These are phyloP conservation scores for Polyommatus iphigenia DNA, from an alignment of 2,888 invertebrate genomes.

Conservation along the genomic window DNA sequence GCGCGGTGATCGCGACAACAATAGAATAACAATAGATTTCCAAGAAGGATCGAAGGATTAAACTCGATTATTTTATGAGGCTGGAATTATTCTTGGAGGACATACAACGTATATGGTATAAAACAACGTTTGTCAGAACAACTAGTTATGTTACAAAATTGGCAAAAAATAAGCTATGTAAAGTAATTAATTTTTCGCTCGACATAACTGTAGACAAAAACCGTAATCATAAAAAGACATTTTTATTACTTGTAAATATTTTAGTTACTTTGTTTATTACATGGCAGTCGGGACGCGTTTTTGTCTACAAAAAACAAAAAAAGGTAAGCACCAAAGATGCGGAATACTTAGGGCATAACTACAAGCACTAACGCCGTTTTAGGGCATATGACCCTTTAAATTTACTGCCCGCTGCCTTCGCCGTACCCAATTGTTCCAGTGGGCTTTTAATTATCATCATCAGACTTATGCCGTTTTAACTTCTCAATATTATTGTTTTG, in stretches of 20 bases:
- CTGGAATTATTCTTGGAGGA: too few species aligned
- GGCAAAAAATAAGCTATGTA: neutral
- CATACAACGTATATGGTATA: too few species aligned
- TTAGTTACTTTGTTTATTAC: neutral
- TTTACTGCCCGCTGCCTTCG: neutral
- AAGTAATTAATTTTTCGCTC: too few species aligned
- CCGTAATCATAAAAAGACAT: neutral
- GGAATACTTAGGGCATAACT: constrained; percentile 15
- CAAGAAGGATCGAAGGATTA: too few species aligned
- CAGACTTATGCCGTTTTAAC: neutral
- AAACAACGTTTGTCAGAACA: too few species aligned
- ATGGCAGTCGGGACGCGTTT: neutral
- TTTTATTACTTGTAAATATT: constrained; percentile 14
- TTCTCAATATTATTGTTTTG: neutral
- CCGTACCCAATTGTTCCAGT: neutral
- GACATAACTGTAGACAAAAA: neutral
- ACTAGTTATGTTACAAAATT: neutral
- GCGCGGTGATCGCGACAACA: too few species aligned
- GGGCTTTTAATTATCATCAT: neutral
- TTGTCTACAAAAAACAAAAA: constrained; percentile 1
- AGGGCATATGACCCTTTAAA: constrained; percentile 17
- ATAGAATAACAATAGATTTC: too few species aligned
- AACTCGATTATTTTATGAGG: too few species aligned
- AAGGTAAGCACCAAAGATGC: neutral
- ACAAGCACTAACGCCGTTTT: constrained; percentile 13